A percentile compares a stretch with the other conserved stretches of the same genome.
Conservation (phyloP, 64 coral and sea anemone genomes). For the Porites australiensis region DNA sequence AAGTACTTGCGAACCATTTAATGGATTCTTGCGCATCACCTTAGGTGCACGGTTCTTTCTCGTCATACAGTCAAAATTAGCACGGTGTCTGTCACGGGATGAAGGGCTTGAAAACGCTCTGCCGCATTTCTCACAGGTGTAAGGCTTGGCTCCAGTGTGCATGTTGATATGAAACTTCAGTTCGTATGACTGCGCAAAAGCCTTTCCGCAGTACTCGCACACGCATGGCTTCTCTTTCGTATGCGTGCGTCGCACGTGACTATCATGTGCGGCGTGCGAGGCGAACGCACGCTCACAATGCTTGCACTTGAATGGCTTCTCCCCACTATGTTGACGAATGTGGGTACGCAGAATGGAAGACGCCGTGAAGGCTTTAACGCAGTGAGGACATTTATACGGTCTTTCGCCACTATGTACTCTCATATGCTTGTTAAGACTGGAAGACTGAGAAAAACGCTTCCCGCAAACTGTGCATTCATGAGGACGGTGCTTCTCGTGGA, state of each 20-base stretch:
- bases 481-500: constrained; percentile 89
- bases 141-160: constrained; percentile 96
- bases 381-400: constrained; percentile 91
- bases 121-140: constrained; percentile 93
- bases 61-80: constrained; percentile 91
- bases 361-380: constrained; percentile 87
- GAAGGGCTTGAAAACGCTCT: constrained; percentile 93
- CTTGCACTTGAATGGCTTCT: constrained; percentile 93
- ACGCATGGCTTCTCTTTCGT: constrained; percentile 95
- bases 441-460: constrained; percentile 90
- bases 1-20: neutral
- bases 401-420: constrained; percentile 90
- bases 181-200: constrained; percentile 91
- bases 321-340: constrained; percentile 89
- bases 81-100: constrained; percentile 92
- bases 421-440: constrained; percentile 97
- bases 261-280: constrained; percentile 93
- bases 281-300: constrained; percentile 93
- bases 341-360: constrained; percentile 92
- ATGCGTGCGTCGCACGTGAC: constrained; percentile 94
- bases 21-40: constrained; percentile 85
- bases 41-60: constrained; percentile 89
- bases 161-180: constrained; percentile 97
- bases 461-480: constrained; percentile 83
- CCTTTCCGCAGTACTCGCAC: constrained; percentile 88